Evolutionary conservation across 2,113 vertebrate species (phyloP), one percentile per base, ranked within the genome.

Genomic region (Tragulus kanchil): DNA sequence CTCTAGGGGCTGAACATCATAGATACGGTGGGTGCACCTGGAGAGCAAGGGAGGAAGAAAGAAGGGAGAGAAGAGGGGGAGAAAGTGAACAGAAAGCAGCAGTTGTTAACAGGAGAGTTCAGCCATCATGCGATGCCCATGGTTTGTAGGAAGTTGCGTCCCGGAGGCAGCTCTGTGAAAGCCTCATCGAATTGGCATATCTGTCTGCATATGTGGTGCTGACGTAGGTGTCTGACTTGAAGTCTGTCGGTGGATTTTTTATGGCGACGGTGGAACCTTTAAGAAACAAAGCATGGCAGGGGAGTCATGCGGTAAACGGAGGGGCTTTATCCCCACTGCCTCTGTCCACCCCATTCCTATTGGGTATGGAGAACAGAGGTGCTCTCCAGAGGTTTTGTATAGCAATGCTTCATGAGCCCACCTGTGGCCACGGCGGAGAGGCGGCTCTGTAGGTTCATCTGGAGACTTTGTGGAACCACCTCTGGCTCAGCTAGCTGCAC

Each of bases 301-400:
- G 8, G 62, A 31, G n/a, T 81, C 8, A 61, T 23, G 17, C 36
- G 4, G 17, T 21, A 1, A 5, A 14, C 26, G 42, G 2, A 5
- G 9, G 54, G 16, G 54, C 82, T 61, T 67, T 21, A 19, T 64
- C 52, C 9, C n/a, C 71, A 5, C 61, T 8, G 0, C 6, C 75
- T 73, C 58, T 15, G 10, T 52, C 21, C 25, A 3, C 15, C 56
- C 10, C 0, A 0, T 13, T 62, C 13, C 2, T 23, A 2, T 45
- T 19, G 58, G 28, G 16, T 62, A 4, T 48, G 65, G 81, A 52
- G 50, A 2, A 16, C 7, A 6, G 58, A 4, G 50, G 3, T 45
- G 36, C 59, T 58, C 45, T 77, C 1, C 1, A 45, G 36, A 50
- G 15, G 36, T 79, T 87, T 85, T 75, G 52, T 25, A 8, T 13